Evolutionary conservation across 2,797 vertebrate species (phyloP).

Genomic region (Lepidocolaptes lacrymiger): DNA sequence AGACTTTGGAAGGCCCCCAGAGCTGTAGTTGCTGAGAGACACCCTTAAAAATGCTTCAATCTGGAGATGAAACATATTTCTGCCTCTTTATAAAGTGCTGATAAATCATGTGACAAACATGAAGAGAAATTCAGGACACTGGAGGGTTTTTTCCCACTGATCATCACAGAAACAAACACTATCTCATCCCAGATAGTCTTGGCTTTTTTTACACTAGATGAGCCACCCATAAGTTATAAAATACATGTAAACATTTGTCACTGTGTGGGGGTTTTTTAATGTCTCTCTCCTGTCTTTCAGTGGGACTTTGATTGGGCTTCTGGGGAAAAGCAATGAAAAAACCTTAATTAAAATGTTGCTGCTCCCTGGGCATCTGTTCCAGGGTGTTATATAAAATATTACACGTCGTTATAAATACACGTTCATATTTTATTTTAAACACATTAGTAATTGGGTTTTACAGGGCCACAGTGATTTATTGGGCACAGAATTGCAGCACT

Average conservation of each 20-base stretch:
- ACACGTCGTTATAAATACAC: conserved; percentile 41
- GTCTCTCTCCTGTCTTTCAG: conserved; percentile 16
- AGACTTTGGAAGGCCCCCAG: not conserved
- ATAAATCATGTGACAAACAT: not conserved
- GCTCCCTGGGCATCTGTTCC: conserved; percentile 62
- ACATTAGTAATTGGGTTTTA: conserved; percentile 45
- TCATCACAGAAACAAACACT: not conserved
- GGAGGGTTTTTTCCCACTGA: not conserved
- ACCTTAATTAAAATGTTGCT: conserved; percentile 63
- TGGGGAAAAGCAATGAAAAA: conserved; percentile 47
- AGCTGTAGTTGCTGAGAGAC: not conserved
- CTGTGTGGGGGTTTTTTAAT: not conserved
- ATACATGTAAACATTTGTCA: conserved; percentile 45
- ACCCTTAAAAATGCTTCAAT: not conserved
- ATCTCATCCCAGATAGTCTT: not conserved
- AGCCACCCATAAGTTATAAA: conserved; percentile 39
- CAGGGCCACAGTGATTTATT: not conserved
- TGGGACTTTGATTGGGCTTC: conserved; percentile 14
- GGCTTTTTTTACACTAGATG: not conserved
- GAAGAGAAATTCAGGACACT: not conserved
- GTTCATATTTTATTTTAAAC: conserved; percentile 52
- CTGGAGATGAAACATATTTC: not conserved
- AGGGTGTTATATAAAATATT: conserved; percentile 54
- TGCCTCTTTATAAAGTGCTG: not conserved
- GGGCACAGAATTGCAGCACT: not conserved